Conservation (phyloP, 2,888 invertebrate genomes). For the Pasiphila rectangulata region DNA sequence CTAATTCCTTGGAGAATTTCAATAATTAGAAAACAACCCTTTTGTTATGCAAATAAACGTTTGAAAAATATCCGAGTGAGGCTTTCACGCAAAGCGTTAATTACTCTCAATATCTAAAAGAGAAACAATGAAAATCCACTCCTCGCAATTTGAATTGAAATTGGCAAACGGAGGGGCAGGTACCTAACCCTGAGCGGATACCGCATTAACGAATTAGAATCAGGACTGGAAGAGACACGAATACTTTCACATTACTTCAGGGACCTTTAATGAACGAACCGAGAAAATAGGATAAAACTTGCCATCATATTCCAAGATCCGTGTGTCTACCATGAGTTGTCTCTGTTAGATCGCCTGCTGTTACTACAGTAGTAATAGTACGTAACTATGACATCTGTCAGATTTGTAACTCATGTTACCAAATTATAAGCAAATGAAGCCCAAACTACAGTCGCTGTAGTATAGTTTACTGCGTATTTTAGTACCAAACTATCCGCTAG, state of each 20-base stretch:
- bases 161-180: constrained; percentile 45
- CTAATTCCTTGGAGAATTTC: constrained; percentile 1
- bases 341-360: too few relatives aligned
- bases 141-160: constrained; percentile 57
- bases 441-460: too few relatives aligned
- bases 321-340: too few relatives aligned
- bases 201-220: constrained; percentile 30
- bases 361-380: too few relatives aligned
- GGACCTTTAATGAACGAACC: neutral
- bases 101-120: constrained; percentile 47
- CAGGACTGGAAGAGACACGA: constrained; percentile 32
- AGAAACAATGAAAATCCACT: constrained; percentile 48
- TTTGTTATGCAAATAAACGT: constrained; percentile 17
- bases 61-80: constrained; percentile 28
- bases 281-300: too few relatives aligned
- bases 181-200: constrained; percentile 37
- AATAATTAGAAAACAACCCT: constrained; percentile 3
- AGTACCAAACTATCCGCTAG: too few relatives aligned
- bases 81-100: constrained; percentile 40
- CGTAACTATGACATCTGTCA: too few relatives aligned
- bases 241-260: too few relatives aligned
- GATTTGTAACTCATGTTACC: too few relatives aligned
- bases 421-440: too few relatives aligned
- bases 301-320: too few relatives aligned
- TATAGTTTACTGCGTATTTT: too few relatives aligned